Conservation (phyloP, 1,140 invertebrate species). For the Eueides isabella region DNA sequence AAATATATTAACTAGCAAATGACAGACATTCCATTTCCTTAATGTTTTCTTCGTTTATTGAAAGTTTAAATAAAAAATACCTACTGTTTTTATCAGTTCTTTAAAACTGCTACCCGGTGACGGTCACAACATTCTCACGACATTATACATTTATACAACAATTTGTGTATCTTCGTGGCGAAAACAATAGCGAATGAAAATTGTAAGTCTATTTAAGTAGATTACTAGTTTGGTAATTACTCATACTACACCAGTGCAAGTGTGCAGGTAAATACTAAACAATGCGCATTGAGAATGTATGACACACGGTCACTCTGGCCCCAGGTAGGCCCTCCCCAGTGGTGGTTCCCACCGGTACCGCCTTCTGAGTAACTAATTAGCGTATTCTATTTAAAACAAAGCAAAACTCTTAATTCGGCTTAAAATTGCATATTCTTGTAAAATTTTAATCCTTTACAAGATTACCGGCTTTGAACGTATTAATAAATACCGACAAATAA, state of each 20-base stretch:
- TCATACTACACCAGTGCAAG: background rate
- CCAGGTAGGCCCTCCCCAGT: background rate
- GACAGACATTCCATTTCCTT: too few species aligned
- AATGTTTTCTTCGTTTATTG: too few species aligned
- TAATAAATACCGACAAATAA: slow-evolving; percentile 7
- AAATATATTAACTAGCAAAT: too few species aligned
- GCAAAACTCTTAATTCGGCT: slow-evolving; percentile 2
- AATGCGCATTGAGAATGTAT: too few species aligned
- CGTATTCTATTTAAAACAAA: slow-evolving; percentile 11
- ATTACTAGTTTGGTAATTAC: background rate
- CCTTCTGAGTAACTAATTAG: slow-evolving; percentile 33
- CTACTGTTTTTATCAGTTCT: too few species aligned
- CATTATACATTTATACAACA: too few species aligned
- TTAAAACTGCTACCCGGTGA: too few species aligned
- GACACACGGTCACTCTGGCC: background rate
- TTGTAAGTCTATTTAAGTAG: background rate
- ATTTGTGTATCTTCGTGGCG: too few species aligned
- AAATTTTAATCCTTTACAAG: slow-evolving; percentile 16
- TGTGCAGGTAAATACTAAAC: background rate
- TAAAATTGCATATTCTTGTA: slow-evolving; percentile 21
- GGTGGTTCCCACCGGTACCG: slow-evolving; percentile 29
- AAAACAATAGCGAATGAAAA: too few species aligned
- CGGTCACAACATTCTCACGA: too few species aligned
- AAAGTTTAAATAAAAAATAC: too few species aligned
- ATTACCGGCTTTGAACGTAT: slow-evolving; percentile 9